A percentile compares a stretch with the other conserved stretches of the same genome.
phyloP scores from a whole-genome alignment of 2,888 invertebrate species.

The Eupeodes latifasciatus region DNA sequence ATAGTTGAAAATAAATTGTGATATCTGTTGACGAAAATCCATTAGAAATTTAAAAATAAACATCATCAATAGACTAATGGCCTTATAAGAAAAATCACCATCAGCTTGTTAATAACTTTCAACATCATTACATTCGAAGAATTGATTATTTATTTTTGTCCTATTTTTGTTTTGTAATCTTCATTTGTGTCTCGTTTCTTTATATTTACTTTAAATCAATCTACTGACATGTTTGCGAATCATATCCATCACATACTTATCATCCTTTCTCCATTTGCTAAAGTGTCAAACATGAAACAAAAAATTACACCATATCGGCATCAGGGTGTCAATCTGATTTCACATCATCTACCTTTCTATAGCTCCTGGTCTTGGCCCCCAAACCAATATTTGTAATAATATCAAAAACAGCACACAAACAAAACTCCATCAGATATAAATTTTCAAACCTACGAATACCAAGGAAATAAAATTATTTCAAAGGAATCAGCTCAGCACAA shows the following conservation, averaged over 20 bases:
- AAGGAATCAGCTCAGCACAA: slow-evolving; percentile 1
- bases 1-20: too few species aligned
- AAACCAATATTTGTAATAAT: not conserved
- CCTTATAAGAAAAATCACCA: too few species aligned
- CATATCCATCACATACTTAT: not conserved
- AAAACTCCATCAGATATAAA: slow-evolving; percentile 50
- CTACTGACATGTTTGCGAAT: not conserved
- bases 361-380: too few species aligned
- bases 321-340: slow-evolving; percentile 11
- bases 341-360: not conserved
- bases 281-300: slow-evolving; percentile 11
- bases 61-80: too few species aligned
- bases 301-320: slow-evolving; percentile 20
- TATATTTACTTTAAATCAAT: slow-evolving; percentile 21
- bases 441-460: not conserved
- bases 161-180: not conserved
- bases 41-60: too few species aligned
- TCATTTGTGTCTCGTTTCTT: not conserved
- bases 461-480: slow-evolving; percentile 12
- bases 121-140: not conserved
- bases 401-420: slow-evolving; percentile 18
- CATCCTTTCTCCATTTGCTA: not conserved
- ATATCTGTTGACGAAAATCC: too few species aligned
- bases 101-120: too few species aligned
- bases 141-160: not conserved